Conservation (phyloP, 1,140 invertebrate species). For the Aphis gossypii region DNA sequence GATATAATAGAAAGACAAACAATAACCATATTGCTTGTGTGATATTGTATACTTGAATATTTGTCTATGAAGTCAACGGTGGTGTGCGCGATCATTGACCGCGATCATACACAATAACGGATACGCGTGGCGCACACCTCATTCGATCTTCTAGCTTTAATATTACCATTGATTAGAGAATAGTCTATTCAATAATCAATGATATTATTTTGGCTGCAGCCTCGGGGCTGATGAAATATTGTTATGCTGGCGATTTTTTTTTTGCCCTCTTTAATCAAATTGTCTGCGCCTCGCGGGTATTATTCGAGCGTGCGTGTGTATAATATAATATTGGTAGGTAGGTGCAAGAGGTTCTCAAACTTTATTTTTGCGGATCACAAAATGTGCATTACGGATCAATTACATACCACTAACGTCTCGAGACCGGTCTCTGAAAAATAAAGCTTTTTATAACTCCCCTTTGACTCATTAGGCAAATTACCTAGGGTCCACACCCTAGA, state of each 20-base stretch:
- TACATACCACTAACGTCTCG: no score
- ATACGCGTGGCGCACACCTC: background rate
- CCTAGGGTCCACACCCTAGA: no score
- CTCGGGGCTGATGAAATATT: background rate
- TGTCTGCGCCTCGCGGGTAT: background rate
- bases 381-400: background rate
- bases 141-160: background rate
- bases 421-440: background rate
- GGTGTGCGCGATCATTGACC: constrained; percentile 30
- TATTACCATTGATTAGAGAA: background rate
- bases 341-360: background rate
- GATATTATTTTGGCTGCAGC: background rate
- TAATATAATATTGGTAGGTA: background rate
- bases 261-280: background rate
- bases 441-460: background rate
- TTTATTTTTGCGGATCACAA: background rate
- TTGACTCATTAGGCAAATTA: background rate
- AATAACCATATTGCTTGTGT: constrained; percentile 31
- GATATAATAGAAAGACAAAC: constrained; percentile 38
- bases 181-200: background rate
- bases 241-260: background rate
- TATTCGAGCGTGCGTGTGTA: background rate
- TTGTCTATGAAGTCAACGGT: background rate
- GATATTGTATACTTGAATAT: constrained; percentile 6
- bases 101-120: constrained; percentile 5